Evolutionary conservation across 1,140 invertebrate species (phyloP).

Genomic region (Diploscapter pachys): DNA sequence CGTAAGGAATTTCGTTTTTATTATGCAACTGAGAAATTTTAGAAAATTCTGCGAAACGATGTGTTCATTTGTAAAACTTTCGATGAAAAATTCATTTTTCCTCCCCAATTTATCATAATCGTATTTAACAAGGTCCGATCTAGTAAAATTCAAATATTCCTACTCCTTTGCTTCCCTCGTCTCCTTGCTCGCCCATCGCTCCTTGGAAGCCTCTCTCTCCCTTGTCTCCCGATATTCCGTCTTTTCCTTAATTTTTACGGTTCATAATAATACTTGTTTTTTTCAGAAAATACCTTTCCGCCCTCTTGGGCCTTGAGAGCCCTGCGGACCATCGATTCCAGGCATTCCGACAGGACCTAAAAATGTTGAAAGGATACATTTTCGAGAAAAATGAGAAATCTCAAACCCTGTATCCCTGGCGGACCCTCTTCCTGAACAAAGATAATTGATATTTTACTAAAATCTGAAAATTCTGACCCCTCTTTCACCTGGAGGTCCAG

Average conservation of each 20-base stretch:
- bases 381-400: background rate
- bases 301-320: background rate
- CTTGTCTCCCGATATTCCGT: conserved; percentile 30
- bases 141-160: background rate
- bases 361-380: conserved; percentile 3
- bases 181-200: conserved; percentile 38
- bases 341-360: conserved; percentile 32
- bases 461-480: background rate
- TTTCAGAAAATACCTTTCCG: background rate
- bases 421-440: no score
- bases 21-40: no score
- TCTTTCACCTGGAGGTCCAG: conserved; percentile 22
- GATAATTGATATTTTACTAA: no score
- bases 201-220: conserved; percentile 26
- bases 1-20: no score
- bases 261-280: background rate
- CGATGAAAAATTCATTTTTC: no score
- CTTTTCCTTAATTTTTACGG: conserved; percentile 29
- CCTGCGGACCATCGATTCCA: conserved; percentile 30
- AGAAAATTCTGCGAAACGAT: no score
- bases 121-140: no score
- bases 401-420: no score
- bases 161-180: conserved; percentile 49
- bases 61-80: no score
- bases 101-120: no score